phyloP scores from a whole-genome alignment of 2,113 vertebrate genomes.

The Phycodurus eques region DNA sequence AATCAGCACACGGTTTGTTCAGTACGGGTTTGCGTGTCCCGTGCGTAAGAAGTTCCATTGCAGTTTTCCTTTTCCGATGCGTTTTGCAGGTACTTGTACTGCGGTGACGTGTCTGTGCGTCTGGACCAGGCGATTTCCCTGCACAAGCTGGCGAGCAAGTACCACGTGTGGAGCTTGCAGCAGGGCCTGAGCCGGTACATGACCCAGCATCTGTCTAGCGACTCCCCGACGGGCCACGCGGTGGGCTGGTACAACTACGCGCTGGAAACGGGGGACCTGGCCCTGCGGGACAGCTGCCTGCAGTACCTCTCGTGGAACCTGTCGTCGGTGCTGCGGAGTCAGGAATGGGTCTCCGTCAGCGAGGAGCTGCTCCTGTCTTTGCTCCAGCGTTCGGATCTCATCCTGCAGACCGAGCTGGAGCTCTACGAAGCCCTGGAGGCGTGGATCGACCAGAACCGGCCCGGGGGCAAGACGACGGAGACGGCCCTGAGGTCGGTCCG shows the following conservation, averaged over 20 bases:
- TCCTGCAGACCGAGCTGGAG: conserved; percentile 90
- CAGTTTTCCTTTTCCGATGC: background rate
- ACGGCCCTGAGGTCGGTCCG: conserved; percentile 82
- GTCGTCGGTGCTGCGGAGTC: conserved; percentile 83
- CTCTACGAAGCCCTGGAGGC: conserved; percentile 86
- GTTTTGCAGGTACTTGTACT: conserved; percentile 87
- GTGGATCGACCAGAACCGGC: conserved; percentile 83
- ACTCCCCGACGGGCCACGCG: conserved; percentile 85
- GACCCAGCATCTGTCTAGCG: conserved; percentile 85
- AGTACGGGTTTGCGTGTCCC: too few species aligned
- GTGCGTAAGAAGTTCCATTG: too few species aligned
- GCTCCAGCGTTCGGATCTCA: conserved; percentile 90
- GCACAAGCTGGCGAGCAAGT: conserved; percentile 90
- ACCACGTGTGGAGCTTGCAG: conserved; percentile 82
- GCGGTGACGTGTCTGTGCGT: conserved; percentile 84
- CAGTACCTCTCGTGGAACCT: conserved; percentile 97
- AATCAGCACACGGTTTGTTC: too few species aligned
- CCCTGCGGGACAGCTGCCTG: conserved; percentile 86
- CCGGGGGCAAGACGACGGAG: conserved; percentile 71
- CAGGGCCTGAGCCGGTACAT: conserved; percentile 89
- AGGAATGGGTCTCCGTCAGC: conserved; percentile 86
- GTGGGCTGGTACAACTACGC: conserved; percentile 95
- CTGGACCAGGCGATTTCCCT: conserved; percentile 88
- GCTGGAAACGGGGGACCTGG: conserved; percentile 76
- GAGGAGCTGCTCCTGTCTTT: conserved; percentile 85